These are phyloP conservation scores for Orius laevigatus DNA, from an alignment of 1,140 invertebrate genomes.

Conservation along the genomic window DNA sequence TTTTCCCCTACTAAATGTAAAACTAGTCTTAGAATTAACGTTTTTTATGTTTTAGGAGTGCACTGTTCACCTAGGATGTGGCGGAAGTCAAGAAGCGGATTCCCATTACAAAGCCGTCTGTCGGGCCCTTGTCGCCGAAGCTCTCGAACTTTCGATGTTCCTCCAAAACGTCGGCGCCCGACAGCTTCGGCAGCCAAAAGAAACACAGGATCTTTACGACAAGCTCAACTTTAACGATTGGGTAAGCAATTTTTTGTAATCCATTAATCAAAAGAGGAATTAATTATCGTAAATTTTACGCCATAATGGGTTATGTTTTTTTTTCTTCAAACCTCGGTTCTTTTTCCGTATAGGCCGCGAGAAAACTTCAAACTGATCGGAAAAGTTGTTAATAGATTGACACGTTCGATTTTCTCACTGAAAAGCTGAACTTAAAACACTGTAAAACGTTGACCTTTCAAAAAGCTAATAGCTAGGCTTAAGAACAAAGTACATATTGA, in stretches of 20 bases:
- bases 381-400: too few relatives aligned
- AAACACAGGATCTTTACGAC: slow-evolving; percentile 6
- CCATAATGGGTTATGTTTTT: too few relatives aligned
- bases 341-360: too few relatives aligned
- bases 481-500: too few relatives aligned
- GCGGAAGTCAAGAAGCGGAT: slow-evolving; percentile 40
- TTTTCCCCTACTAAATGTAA: too few relatives aligned
- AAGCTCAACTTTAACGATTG: slow-evolving; percentile 13
- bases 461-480: too few relatives aligned
- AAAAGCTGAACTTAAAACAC: too few relatives aligned
- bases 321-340: too few relatives aligned
- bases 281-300: not conserved
- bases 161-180: slow-evolving; percentile 63
- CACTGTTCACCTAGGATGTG: slow-evolving; percentile 41
- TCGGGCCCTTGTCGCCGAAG: slow-evolving; percentile 75
- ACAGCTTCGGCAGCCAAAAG: slow-evolving; percentile 34
- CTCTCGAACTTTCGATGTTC: slow-evolving; percentile 75
- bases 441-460: too few relatives aligned
- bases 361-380: too few relatives aligned
- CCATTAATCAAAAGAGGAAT: not conserved
- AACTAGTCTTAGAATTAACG: too few relatives aligned
- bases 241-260: slow-evolving; percentile 7
- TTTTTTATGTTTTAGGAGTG: slow-evolving; percentile 39
- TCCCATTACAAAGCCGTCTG: slow-evolving; percentile 82
- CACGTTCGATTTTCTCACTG: too few relatives aligned